A percentile compares a stretch with the other conserved stretches of the same genome.
Conservation (phyloP, 2,113 vertebrate genomes). For the Ochotona princeps region DNA sequence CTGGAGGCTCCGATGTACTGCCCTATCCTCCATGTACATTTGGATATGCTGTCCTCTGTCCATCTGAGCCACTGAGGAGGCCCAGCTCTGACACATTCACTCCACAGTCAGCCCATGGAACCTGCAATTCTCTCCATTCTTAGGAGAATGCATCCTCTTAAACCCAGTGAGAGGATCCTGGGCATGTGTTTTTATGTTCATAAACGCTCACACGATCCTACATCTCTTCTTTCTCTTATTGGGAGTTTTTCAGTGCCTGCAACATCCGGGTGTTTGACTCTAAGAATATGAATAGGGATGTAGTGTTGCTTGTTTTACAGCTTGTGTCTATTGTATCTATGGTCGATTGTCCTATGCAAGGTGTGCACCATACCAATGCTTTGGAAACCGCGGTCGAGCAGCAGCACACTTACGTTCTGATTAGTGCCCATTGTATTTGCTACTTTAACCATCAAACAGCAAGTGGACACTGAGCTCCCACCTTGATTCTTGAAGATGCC, state of each 20-base stretch:
- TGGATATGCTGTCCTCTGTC: too few relatives aligned
- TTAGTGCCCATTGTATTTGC: background rate
- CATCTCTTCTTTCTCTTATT: accelerated
- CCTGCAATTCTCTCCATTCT: too few relatives aligned
- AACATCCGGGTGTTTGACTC: background rate
- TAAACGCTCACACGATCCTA: background rate
- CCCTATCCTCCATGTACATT: too few relatives aligned
- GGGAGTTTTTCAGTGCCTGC: background rate
- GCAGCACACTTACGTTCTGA: background rate
- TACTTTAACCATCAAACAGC: background rate
- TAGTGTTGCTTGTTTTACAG: background rate
- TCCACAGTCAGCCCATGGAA: too few relatives aligned
- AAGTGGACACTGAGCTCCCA: background rate
- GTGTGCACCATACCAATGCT: too few relatives aligned
- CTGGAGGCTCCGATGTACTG: too few relatives aligned
- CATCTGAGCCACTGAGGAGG: too few relatives aligned
- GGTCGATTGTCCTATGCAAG: background rate
- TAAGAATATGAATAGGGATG: background rate
- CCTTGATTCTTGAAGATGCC: background rate
- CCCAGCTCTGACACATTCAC: too few relatives aligned
- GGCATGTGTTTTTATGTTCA: background rate
- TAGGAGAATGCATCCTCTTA: background rate
- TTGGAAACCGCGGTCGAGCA: background rate
- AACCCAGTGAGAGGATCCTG: background rate
- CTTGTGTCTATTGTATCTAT: background rate